Base-by-base conservation (phyloP, 2,888 invertebrate species). In the Caenorhabditis drosophilae region DNA sequence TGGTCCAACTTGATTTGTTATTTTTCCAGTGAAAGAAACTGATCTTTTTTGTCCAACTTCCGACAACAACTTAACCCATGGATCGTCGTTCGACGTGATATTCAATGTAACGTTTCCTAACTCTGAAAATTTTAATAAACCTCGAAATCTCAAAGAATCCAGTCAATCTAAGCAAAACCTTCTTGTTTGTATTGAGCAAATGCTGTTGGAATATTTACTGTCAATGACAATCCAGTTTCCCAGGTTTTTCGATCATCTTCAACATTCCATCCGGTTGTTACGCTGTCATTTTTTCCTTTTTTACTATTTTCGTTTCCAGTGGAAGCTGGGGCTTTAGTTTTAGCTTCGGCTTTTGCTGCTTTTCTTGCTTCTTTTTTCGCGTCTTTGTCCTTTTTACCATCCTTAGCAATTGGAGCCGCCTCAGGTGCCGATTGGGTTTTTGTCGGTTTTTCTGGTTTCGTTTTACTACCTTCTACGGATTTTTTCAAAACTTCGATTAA, bases 271-370 rank as follows among this genome's bases (percentile, higher is more conserved):
- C 9, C 23, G 12, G 36, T 6, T 1, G 3, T 25, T 6, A 27
- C n/a, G 15, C 26, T 38, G 25, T 18, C 23, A 7, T 20, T 9
- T 35, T 42, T 16, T 31, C 27, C 18, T 44, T 31, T 11, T n/a
- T 56, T 53, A 22, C 50, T 44, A 23, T 62, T 59, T 1, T 49
- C 50, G 38, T 46, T 34, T 1, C 31, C 55, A 6, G 31, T 52
- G 25, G 52, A 48, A 20, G 46, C 25, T 11, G 58, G 59, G 0
- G 66, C 59, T 46, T 73, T 73, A 23, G 56, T 57, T 46, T 64
- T 60, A 7, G 73, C 73, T 18, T 73, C 70, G 6, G 60, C 55
- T 41, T 71, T 70, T 3, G 70, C 70, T n/a, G 67, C 70, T 16
- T 64, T 64, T 35, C 62, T 27, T 0, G 62, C 62, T 35, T 62